Evolutionary conservation across 2,113 vertebrate genomes (phyloP).

Genomic region (Hucho hucho): DNA sequence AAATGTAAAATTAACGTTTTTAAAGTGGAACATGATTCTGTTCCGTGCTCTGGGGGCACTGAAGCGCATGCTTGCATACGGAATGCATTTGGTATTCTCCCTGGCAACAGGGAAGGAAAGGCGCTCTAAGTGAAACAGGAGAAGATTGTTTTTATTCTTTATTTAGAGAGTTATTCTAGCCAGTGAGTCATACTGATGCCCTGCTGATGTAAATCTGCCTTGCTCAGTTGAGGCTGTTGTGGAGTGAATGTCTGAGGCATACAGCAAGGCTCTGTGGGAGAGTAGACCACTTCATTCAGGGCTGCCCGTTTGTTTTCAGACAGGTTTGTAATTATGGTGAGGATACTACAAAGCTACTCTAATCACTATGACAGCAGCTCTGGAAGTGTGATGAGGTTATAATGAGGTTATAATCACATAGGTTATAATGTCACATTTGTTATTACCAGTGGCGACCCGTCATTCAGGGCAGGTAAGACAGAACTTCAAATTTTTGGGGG

Average conservation of each 20-base stretch:
- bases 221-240: slow-evolving; percentile 51
- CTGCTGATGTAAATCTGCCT: slow-evolving; percentile 43
- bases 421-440: no score
- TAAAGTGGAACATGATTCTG: slow-evolving; percentile 68
- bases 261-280: slow-evolving; percentile 26
- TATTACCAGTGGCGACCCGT: no score
- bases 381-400: no score
- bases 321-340: background rate
- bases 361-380: no score
- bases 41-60: slow-evolving; percentile 69
- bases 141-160: slow-evolving; percentile 72
- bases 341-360: no score
- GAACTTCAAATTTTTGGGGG: no score
- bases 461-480: no score
- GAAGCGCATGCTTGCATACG: slow-evolving; percentile 75
- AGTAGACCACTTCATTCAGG: background rate
- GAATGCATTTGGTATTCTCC: slow-evolving; percentile 81
- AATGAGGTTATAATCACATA: no score
- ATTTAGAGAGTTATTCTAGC: slow-evolving; percentile 68
- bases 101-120: slow-evolving; percentile 73
- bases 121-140: slow-evolving; percentile 62
- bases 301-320: background rate
- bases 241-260: slow-evolving; percentile 27
- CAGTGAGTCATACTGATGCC: slow-evolving; percentile 54
- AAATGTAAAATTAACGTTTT: slow-evolving; percentile 75